Base-by-base conservation (phyloP, 2,113 vertebrate species). In the Rhynchomys soricoides region DNA sequence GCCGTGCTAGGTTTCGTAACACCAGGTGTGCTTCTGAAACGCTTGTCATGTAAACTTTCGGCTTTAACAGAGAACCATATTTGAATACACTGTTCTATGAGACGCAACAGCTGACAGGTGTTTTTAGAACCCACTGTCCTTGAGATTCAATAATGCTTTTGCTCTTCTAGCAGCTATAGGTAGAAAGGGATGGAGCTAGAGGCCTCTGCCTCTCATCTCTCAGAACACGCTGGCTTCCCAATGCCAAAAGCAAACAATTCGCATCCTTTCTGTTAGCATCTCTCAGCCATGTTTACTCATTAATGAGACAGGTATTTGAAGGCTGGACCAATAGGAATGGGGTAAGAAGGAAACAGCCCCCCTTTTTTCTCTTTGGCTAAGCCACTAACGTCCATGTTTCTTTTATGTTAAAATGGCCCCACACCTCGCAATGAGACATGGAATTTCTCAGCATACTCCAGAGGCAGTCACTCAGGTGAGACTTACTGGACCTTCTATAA, bases 1-100 rank as follows among this genome's bases (percentile, higher is more conserved):
- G 83, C 57, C 48, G 31, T 16, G 7, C 43, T 11, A 43, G 22
- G 7, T 62, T 91, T 55, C 77, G 55, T 19, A 73, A 50, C 0
- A 37, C 57, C 85, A 95, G 85, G 7, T 77, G 94, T 71, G 7
- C 29, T 92, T 92, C 83, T 90, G 90, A 96, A 95, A 92, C 74
- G n/a, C 22, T 17, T 12, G 21, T 26, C 57, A 34, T 90, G 75
- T 86, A 95, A 92, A 92, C 62, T 66, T 74, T 81, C 55, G 26
- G 9, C 88, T 62, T 66, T 26, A 93, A 85, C 12, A 94, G 83
- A 94, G 78, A 75, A 17, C 64, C n/a, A 15, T 43, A 85, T 95
- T 93, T 79, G 89, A 86, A 96, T 91, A 9, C 7, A 22, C 66
- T 40, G 40, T 93, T 73, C 57, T n/a, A 73, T 9, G 59, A 89